A percentile compares a stretch with the other conserved stretches of the same genome.
Conservation (phyloP, 2,888 invertebrate species). For the Acanthosepion lycidas region DNA sequence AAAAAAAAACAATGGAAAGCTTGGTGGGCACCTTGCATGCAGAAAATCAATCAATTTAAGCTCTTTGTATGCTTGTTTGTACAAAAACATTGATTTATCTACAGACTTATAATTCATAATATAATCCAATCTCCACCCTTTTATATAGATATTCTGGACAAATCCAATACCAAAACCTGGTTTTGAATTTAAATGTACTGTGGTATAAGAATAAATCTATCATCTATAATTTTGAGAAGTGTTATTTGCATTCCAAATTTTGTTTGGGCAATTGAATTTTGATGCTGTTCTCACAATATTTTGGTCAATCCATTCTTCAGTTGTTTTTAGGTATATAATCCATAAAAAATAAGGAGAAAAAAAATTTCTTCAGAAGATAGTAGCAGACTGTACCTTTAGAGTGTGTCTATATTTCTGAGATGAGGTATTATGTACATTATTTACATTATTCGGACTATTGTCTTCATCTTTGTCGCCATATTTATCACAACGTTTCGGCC, state of each 20-base stretch:
- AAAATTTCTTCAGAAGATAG: neutral
- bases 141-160: neutral
- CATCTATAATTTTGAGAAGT: neutral
- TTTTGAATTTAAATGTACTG: neutral
- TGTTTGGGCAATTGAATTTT: neutral
- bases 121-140: neutral
- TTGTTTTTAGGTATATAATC: neutral
- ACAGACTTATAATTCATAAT: neutral
- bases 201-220: neutral
- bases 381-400: no score
- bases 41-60: constrained; percentile 33
- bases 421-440: no score
- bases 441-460: no score
- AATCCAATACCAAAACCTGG: neutral
- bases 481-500: no score
- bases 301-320: neutral
- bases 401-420: no score
- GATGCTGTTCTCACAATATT: neutral
- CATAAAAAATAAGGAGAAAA: neutral
- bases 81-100: neutral
- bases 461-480: no score
- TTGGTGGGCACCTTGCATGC: neutral
- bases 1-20: neutral
- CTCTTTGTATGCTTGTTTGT: neutral
- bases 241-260: neutral